These are phyloP conservation scores for Eufriesea mexicana DNA, from an alignment of 1,140 invertebrate genomes.

Conservation along the genomic window DNA sequence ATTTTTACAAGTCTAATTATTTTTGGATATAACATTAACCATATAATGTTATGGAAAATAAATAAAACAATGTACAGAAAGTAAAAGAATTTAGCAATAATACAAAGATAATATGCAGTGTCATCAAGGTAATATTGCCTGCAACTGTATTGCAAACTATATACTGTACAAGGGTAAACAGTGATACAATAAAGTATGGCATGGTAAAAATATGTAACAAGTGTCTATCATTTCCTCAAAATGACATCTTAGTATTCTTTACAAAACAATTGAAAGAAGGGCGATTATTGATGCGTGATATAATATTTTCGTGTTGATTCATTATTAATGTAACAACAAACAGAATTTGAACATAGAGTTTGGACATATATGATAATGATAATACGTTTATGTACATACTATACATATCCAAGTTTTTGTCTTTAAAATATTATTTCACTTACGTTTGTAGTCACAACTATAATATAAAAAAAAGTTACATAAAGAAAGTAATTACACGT, in stretches of 20 bases:
- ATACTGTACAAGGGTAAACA: slow-evolving; percentile 63
- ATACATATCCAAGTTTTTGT: slow-evolving; percentile 61
- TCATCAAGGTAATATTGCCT: slow-evolving; percentile 36
- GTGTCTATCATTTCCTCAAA: slow-evolving; percentile 42
- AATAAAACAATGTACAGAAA: slow-evolving; percentile 66
- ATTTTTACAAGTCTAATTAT: slow-evolving; percentile 52
- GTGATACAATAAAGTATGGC: slow-evolving; percentile 52
- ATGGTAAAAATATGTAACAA: slow-evolving; percentile 64
- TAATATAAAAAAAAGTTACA: slow-evolving; percentile 50
- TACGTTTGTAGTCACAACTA: slow-evolving; percentile 44
- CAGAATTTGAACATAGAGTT: slow-evolving; percentile 56
- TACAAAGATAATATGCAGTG: slow-evolving; percentile 53
- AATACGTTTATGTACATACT: slow-evolving; percentile 65
- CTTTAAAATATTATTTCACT: slow-evolving; percentile 61
- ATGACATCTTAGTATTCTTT: slow-evolving; percentile 9
- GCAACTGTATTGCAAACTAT: slow-evolving; percentile 40
- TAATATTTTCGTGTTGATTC: slow-evolving; percentile 54
- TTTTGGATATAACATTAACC: slow-evolving; percentile 41
- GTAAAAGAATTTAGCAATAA: slow-evolving; percentile 42
- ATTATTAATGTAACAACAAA: slow-evolving; percentile 58
- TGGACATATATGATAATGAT: slow-evolving; percentile 47
- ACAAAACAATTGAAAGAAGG: slow-evolving; percentile 36
- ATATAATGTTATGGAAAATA: slow-evolving; percentile 55
- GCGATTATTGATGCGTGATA: slow-evolving; percentile 49
- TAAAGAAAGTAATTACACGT: slow-evolving; percentile 53